A percentile compares a stretch with the other conserved stretches of the same genome.
phyloP scores from a whole-genome alignment of 2,888 invertebrate genomes.

The Argyresthia goedartella region DNA sequence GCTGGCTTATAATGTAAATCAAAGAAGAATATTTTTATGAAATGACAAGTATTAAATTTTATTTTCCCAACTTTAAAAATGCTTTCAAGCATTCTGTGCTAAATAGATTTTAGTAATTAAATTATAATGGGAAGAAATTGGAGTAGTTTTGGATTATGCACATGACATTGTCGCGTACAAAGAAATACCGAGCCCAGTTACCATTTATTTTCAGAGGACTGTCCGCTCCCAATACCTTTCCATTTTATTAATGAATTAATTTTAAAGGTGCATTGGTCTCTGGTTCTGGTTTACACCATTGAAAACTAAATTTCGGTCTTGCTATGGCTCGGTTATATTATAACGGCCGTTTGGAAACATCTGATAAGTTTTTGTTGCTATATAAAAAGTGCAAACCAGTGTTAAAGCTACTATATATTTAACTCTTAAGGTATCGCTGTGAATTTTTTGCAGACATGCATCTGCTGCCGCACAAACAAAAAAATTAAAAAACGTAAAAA shows the following conservation, averaged over 20 bases:
- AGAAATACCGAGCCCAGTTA: conserved; percentile 57
- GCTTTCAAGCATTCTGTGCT: conserved; percentile 39
- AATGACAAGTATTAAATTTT: conserved; percentile 64
- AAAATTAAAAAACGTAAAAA: conserved; percentile 29
- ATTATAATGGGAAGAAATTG: conserved; percentile 42
- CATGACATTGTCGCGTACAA: conserved; percentile 44
- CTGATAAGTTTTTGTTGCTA: no score
- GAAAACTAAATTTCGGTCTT: no score
- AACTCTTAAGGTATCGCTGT: conserved; percentile 53
- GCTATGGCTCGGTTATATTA: no score
- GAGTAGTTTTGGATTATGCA: conserved; percentile 18
- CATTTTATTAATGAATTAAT: conserved; percentile 27
- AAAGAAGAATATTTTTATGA: conserved; percentile 58
- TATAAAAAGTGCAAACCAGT: no score
- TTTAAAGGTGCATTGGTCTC: conserved; percentile 40
- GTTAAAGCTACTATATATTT: conserved; percentile 16
- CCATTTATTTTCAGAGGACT: conserved; percentile 28
- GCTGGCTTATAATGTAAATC: conserved; percentile 40
- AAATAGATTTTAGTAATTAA: conserved; percentile 28
- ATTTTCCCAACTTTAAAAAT: conserved; percentile 33
- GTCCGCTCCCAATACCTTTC: conserved; percentile 35
- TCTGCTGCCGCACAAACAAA: conserved; percentile 67
- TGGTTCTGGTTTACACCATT: no score
- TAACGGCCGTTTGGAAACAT: no score
- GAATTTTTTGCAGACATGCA: conserved; percentile 58